A percentile compares a stretch with the other conserved stretches of the same genome.
phyloP scores from a whole-genome alignment of 2,113 vertebrate species.

The Muscicapa adusta region DNA sequence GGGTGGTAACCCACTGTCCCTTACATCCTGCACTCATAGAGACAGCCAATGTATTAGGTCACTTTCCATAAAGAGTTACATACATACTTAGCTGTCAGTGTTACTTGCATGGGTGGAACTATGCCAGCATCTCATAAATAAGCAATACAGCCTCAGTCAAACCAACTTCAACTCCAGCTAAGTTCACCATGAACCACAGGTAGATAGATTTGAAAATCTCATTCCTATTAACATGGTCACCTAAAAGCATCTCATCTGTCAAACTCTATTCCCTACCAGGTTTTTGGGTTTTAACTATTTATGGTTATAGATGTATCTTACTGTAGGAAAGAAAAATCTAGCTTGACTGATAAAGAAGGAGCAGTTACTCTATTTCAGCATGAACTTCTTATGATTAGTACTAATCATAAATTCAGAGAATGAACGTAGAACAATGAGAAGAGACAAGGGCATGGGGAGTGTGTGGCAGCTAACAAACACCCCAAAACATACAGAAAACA shows the following conservation, averaged over 20 bases:
- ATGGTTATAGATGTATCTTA: background rate
- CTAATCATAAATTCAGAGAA: background rate
- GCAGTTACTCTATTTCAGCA: background rate
- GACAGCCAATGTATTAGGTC: background rate
- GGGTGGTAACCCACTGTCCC: background rate
- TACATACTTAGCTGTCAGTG: background rate
- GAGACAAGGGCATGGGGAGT: accelerated
- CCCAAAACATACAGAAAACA: background rate
- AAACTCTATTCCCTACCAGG: background rate
- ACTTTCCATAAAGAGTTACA: background rate
- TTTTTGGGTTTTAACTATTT: background rate
- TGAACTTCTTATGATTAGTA: background rate
- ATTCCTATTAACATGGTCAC: background rate
- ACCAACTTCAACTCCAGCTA: background rate
- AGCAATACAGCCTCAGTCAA: background rate
- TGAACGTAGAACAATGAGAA: background rate
- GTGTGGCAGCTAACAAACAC: accelerated
- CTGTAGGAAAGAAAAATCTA: background rate
- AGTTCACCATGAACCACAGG: background rate
- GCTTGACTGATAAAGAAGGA: background rate
- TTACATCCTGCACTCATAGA: background rate
- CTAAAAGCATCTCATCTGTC: background rate
- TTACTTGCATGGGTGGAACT: background rate
- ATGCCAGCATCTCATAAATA: background rate
- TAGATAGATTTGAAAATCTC: background rate